A percentile compares a stretch with the other conserved stretches of the same genome.
These are phyloP conservation scores for Struthio camelus DNA, from an alignment of 2,113 vertebrate species.

Conservation along the genomic window DNA sequence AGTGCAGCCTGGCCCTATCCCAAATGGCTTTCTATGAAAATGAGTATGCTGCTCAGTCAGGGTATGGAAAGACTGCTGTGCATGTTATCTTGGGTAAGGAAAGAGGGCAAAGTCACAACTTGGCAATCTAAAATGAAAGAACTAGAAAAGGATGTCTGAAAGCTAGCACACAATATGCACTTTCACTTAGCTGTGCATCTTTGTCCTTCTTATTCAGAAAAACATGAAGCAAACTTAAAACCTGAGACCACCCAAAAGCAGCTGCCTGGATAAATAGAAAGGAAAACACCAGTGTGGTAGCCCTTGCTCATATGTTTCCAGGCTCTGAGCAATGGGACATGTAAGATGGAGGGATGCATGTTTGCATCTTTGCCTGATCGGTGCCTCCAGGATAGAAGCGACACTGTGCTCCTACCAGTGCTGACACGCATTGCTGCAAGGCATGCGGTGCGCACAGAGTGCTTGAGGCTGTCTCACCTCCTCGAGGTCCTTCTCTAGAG, in stretches of 20 bases:
- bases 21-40: neutral
- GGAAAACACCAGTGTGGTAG: neutral
- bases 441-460: neutral
- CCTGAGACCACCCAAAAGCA: neutral
- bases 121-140: neutral
- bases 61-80: neutral
- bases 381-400: neutral
- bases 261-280: neutral
- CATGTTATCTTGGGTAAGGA: neutral
- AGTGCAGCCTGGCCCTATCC: neutral
- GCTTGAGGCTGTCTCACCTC: neutral
- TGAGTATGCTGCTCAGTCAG: neutral
- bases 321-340: neutral
- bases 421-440: accelerated
- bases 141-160: neutral
- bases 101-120: neutral
- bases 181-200: neutral
- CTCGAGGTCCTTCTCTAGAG: neutral
- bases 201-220: neutral
- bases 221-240: neutral
- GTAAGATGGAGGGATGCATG: accelerated
- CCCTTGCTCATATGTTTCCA: accelerated
- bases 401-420: accelerated
- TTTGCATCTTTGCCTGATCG: accelerated
- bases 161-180: neutral